Evolutionary conservation across 2,888 invertebrate species (phyloP).

Genomic region (Mayetiola destructor): DNA sequence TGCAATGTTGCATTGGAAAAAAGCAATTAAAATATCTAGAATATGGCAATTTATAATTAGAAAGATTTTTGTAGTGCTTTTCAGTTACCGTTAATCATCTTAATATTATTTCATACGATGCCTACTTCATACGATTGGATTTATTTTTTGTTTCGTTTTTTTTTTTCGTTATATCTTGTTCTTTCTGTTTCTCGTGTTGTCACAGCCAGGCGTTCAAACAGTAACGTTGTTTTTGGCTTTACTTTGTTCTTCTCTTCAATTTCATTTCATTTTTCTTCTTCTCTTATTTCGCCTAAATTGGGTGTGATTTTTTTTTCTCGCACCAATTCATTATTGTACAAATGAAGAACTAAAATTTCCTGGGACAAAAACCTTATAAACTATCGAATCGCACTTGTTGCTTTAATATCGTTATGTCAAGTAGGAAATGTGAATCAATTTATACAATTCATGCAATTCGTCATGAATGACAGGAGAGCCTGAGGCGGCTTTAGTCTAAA

Average conservation of each 20-base stretch:
- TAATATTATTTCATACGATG: conserved; percentile 9
- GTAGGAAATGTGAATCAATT: not conserved
- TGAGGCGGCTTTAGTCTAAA: too few species aligned
- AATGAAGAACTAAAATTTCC: too few species aligned
- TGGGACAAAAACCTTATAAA: too few species aligned
- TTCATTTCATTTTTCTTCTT: not conserved
- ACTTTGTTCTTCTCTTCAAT: not conserved
- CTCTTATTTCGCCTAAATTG: too few species aligned
- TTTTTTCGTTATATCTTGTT: not conserved
- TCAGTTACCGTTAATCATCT: conserved; percentile 13
- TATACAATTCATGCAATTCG: not conserved
- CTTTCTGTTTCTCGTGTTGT: not conserved
- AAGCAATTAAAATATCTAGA: conserved; percentile 16
- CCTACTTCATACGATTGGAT: not conserved
- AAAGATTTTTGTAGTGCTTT: conserved; percentile 5
- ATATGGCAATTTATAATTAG: conserved; percentile 13
- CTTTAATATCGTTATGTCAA: too few species aligned
- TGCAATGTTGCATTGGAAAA: too few species aligned
- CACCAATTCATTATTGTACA: too few species aligned
- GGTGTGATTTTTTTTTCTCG: too few species aligned
- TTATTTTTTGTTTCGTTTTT: not conserved
- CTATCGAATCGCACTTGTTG: too few species aligned
- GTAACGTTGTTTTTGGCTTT: not conserved
- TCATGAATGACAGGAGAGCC: too few species aligned
- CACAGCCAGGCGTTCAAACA: not conserved